phyloP scores from a whole-genome alignment of 1,140 invertebrate species.

The Wasmannia auropunctata region DNA sequence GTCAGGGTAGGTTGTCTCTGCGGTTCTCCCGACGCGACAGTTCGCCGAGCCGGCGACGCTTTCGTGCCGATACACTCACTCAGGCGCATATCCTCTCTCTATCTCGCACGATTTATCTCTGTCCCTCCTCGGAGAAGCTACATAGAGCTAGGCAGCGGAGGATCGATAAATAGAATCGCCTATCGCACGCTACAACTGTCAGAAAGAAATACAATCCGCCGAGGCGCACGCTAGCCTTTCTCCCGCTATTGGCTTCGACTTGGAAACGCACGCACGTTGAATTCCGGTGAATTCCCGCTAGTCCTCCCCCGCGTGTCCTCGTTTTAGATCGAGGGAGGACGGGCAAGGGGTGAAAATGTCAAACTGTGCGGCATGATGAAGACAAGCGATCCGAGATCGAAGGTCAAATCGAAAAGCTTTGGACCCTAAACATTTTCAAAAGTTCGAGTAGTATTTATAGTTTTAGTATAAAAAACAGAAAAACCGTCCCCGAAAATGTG shows the following conservation, averaged over 20 bases:
- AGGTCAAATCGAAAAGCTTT: neutral
- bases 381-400: neutral
- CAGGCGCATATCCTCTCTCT: slow-evolving; percentile 36
- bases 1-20: neutral
- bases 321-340: neutral
- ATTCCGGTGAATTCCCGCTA: slow-evolving; percentile 1
- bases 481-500: neutral
- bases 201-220: slow-evolving; percentile 78
- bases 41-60: slow-evolving; percentile 6
- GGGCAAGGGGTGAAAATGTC: neutral
- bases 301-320: neutral
- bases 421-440: neutral
- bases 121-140: slow-evolving; percentile 58
- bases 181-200: slow-evolving; percentile 79
- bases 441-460: neutral
- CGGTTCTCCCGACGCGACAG: neutral
- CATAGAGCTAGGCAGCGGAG: slow-evolving; percentile 71
- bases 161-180: slow-evolving; percentile 82
- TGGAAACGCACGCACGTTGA: slow-evolving; percentile 29
- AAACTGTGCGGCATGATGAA: neutral
- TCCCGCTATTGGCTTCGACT: neutral
- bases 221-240: slow-evolving; percentile 36
- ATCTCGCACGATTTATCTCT: slow-evolving; percentile 44
- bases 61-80: slow-evolving; percentile 28
- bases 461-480: neutral